Base-by-base conservation (phyloP, 35 echinoderm and acorn worm genomes). In the Apostichopus californicus region DNA sequence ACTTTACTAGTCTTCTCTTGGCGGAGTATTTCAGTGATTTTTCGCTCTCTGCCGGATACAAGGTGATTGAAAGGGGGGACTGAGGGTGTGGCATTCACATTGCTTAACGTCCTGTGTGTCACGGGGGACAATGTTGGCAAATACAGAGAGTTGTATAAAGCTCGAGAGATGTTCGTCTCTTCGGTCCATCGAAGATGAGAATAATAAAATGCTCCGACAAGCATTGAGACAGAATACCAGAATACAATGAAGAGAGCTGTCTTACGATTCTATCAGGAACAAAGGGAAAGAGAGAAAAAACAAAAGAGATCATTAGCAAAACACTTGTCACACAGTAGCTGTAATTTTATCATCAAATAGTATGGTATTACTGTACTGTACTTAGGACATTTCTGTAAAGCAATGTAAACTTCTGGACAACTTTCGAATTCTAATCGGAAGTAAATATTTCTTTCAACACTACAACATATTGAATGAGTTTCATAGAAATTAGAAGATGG, bases 41-140 rank as follows among this genome's bases (percentile, higher is more conserved):
- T 91, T 20, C 89, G 71, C 77, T 91, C 89, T 79, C 89, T 79
- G 14, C 89, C 77, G 7, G 79, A 60, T 57, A 91, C 89, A 91
- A 91, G 89, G 89, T 91, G 89, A 91, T 91, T 91, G 24, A 91
- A 91, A 79, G 89, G 89, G 53, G 89, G 89, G 11, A 91, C 89
- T 23, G 89, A 78, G 1, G 89, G 89, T 2, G 89, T 91, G 26
- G 73, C 55, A 52, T 79, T 91, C 17, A 59, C 89, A n/a, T 57
- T 91, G 75, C 70, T 56, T 56, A 91, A 79, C 71, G 89, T 77
- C 77, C 89, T 77, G 54, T 79, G 71, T 77, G 89, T 91, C 12
- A 91, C 89, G 17, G 89, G 71, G 5, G 89, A 77, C 59, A 91
- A 23, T 64, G 89, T 91, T 59, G 89, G 73, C 72, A 91, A 54